Conservation (phyloP, 2,113 vertebrate species). For the Peucedramus taeniatus region DNA sequence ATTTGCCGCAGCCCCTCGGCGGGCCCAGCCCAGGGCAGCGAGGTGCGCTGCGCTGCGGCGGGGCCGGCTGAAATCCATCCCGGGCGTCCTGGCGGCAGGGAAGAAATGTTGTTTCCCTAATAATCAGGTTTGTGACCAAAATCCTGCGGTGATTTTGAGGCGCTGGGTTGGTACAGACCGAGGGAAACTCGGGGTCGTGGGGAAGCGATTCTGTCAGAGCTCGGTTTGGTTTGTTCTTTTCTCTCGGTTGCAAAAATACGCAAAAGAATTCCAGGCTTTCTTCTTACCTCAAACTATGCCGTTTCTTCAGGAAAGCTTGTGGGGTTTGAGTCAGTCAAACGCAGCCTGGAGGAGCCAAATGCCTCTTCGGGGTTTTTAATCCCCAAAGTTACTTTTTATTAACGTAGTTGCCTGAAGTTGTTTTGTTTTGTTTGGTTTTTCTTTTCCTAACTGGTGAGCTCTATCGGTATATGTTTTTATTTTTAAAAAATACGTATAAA, state of each 20-base stretch:
- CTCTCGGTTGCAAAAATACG: neutral
- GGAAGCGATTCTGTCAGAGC: neutral
- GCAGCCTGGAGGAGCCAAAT: neutral
- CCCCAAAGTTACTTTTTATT: neutral
- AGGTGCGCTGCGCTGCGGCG: neutral
- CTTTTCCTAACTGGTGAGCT: neutral
- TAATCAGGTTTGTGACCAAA: neutral
- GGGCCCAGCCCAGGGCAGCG: neutral
- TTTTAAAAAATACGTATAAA: neutral
- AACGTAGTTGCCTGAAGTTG: neutral
- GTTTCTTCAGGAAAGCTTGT: neutral
- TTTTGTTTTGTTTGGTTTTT: too few species aligned
- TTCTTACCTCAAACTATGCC: fast-evolving
- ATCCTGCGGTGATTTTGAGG: neutral
- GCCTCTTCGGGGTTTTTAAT: neutral
- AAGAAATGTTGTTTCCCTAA: neutral
- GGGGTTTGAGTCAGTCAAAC: neutral
- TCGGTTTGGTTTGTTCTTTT: neutral
- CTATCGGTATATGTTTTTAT: too few species aligned
- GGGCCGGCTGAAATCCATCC: neutral
- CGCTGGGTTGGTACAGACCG: neutral
- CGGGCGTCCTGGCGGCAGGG: too few species aligned
- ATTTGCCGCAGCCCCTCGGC: neutral
- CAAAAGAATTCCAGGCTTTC: neutral
- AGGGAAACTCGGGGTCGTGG: neutral